phyloP scores from a whole-genome alignment of 2,797 vertebrate genomes.

The Sebastes vulpes region DNA sequence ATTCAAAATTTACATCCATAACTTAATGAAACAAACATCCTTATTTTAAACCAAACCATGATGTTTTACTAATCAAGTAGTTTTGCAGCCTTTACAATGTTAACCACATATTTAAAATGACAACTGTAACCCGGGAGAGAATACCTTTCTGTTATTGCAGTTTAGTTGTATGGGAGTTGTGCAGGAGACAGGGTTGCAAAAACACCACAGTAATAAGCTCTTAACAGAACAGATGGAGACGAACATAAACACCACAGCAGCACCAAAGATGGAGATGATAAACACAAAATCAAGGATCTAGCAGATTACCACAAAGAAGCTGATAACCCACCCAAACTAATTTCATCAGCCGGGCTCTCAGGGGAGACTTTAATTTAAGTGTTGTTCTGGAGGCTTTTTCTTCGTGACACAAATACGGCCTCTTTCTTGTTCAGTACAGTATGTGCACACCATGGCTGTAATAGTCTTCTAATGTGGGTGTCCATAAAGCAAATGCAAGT shows the following conservation, averaged over 20 bases:
- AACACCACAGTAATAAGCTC: constrained; percentile 19
- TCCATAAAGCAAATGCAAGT: constrained; percentile 46
- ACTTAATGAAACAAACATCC: too few species aligned
- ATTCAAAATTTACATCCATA: too few species aligned
- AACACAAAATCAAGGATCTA: constrained; percentile 38
- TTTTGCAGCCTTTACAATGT: too few species aligned
- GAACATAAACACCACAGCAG: constrained; percentile 13
- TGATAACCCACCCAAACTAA: constrained; percentile 59
- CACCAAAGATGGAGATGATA: constrained; percentile 33
- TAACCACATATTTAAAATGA: too few species aligned
- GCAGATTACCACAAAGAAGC: constrained; percentile 55
- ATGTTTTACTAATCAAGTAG: too few species aligned
- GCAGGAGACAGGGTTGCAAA: not conserved
- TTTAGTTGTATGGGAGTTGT: not conserved
- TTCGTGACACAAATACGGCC: not conserved
- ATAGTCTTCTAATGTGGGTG: not conserved
- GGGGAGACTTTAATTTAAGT: constrained; percentile 23
- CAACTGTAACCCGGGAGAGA: too few species aligned
- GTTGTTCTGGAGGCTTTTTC: constrained; percentile 18
- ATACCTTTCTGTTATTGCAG: not conserved
- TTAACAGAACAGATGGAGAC: constrained; percentile 41
- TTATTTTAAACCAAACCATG: too few species aligned
- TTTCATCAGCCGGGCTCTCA: constrained; percentile 38
- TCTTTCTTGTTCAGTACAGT: not conserved
- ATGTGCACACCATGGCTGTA: not conserved